Evolutionary conservation across 30 jellyfish, hydroid and myxozoan genomes (phyloP).

Genomic region (Morbakka virulenta): DNA sequence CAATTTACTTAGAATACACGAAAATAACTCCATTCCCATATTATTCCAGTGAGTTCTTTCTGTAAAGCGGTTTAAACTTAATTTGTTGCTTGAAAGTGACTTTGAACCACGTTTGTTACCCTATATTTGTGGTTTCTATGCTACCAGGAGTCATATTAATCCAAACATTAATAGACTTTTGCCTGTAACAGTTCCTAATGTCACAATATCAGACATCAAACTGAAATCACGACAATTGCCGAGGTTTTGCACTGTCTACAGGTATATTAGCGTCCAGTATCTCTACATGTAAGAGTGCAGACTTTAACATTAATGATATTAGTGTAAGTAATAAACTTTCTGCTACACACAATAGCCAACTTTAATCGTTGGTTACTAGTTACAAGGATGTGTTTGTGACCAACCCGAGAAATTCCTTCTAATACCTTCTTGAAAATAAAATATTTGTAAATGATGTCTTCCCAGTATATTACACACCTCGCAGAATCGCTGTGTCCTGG

Average conservation of each 20-base stretch:
- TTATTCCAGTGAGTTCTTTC: conserved; percentile 25
- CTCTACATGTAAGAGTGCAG: background rate
- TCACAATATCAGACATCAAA: conserved; percentile 17
- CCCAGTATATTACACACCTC: conserved; percentile 17
- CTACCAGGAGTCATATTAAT: conserved; percentile 17
- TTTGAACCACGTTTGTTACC: conserved; percentile 39
- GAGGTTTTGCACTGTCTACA: conserved; percentile 30
- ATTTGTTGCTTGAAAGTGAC: conserved; percentile 14
- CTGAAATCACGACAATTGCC: conserved; percentile 17
- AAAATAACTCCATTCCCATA: conserved; percentile 23
- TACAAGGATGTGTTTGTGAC: conserved; percentile 5
- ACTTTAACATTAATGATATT: conserved; percentile 1
- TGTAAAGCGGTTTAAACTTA: conserved; percentile 13
- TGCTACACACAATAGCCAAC: background rate
- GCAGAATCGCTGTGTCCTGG: conserved; percentile 30
- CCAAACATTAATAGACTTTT: conserved; percentile 49
- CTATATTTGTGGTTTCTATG: conserved; percentile 6
- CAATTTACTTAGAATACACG: background rate
- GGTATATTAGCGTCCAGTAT: conserved; percentile 6
- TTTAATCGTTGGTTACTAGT: background rate
- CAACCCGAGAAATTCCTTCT: conserved; percentile 9
- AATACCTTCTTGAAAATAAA: background rate
- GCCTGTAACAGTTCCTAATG: conserved; percentile 17
- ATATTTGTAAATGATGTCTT: conserved; percentile 22
- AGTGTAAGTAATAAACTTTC: conserved; percentile 6